Conservation (phyloP, 1,140 invertebrate species). For the honey bee (Apis mellifera) region DNA sequence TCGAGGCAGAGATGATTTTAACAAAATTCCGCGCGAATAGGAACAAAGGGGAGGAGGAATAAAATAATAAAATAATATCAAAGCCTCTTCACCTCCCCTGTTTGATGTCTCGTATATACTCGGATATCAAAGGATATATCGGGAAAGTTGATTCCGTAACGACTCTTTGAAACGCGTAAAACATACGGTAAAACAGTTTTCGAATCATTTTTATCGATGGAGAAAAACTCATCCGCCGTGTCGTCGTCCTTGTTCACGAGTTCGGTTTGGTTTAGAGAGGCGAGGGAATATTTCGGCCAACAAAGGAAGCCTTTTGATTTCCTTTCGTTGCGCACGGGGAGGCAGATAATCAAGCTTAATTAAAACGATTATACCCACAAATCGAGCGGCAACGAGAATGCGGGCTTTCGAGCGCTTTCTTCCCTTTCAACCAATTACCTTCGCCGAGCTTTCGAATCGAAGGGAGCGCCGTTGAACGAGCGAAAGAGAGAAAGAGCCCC, state of each 20-base stretch:
- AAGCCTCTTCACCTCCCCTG: no score
- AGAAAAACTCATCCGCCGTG: not conserved
- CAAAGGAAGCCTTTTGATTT: slow-evolving; percentile 50
- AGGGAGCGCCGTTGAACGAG: slow-evolving; percentile 11
- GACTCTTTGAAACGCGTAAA: not conserved
- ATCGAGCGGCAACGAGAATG: slow-evolving; percentile 57
- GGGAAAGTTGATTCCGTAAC: not conserved
- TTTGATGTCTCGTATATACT: not conserved
- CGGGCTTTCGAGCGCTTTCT: slow-evolving; percentile 57
- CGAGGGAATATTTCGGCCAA: slow-evolving; percentile 34
- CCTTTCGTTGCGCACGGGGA: slow-evolving; percentile 13
- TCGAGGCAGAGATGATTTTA: no score
- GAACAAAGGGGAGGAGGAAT: not conserved
- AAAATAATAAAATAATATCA: not conserved
- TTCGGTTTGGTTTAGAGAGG: not conserved
- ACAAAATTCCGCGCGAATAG: not conserved
- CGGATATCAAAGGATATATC: not conserved
- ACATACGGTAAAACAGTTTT: not conserved
- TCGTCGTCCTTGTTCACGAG: not conserved
- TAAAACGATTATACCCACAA: slow-evolving; percentile 63
- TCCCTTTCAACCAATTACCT: slow-evolving; percentile 63
- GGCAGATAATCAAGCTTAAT: slow-evolving; percentile 60
- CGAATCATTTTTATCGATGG: slow-evolving; percentile 50
- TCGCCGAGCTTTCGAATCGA: slow-evolving; percentile 46
- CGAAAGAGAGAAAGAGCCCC: not conserved